Base-by-base conservation (phyloP, 1,140 invertebrate species). In the Hydropsyche tenuis region DNA sequence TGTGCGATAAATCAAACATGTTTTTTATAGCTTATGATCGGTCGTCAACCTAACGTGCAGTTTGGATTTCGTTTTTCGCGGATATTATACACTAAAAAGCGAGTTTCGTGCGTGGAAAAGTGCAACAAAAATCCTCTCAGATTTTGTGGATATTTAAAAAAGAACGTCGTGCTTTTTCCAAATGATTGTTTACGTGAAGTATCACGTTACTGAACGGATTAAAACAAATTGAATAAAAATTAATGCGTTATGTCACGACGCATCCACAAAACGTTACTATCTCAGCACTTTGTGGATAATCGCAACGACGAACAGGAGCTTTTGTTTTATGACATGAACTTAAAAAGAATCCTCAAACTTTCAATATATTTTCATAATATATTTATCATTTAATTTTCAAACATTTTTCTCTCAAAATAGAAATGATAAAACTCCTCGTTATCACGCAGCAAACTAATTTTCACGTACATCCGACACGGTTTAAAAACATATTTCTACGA, bases 161-260 rank as follows among this genome's bases (percentile, higher is more conserved):
- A n/a, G n/a, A n/a, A n/a, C n/a, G n/a, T n/a, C 16, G 11, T 12
- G 18, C 2, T 1, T 4, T 12, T 46, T 46, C 12, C 45, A 46
- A 12, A 16, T 46, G 18, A 16, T n/a, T 46, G 45, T 46, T 46
- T n/a, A 46, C 45, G n/a, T n/a, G 45, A 1, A 46, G 45, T 46
- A 16, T 46, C 45, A 46, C 45, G 45, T 46, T 12, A 46, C 45
- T n/a, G n/a, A 12, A 46, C 45, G 18, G 45, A 46, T 46, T 46
- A 46, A 46, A 4, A 46, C 45, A 46, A 46, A 46, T 46, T 46
- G 45, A 46, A 46, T 46, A 46, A 46, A 46, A 46, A 46, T 46
- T 4, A 46, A 46, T 12, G 45, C 45, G 45, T 46, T 12, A 12
- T 1, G 11, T 46, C 45, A 46, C 45, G 45, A 46, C 45, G 12